Percentiles rank a stretch among this genome's conserved stretches.
phyloP scores from a whole-genome alignment of 2,797 vertebrate species.

The Mastacembelus armatus region DNA sequence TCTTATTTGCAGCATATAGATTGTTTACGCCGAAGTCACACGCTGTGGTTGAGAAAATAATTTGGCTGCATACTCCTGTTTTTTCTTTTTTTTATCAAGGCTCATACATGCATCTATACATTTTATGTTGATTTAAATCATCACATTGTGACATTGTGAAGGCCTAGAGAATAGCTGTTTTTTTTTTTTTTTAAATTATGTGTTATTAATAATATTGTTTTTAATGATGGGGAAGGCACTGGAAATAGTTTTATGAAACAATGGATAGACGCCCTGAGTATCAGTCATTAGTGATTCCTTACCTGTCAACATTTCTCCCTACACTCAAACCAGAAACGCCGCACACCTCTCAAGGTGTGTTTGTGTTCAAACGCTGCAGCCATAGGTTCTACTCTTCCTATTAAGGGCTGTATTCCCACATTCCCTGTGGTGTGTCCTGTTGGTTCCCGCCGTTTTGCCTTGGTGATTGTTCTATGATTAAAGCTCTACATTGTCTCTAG shows the following conservation, averaged over 20 bases:
- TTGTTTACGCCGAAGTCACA: conserved; percentile 34
- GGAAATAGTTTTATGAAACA: not conserved
- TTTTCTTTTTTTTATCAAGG: conserved; percentile 23
- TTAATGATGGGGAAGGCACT: conserved; percentile 1
- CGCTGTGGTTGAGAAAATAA: not conserved
- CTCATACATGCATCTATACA: not conserved
- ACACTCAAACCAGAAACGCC: conserved; percentile 56
- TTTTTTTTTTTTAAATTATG: conserved; percentile 8
- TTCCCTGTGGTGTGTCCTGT: conserved; percentile 65
- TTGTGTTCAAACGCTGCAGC: conserved; percentile 67
- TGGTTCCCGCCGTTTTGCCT: conserved; percentile 64
- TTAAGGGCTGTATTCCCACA: conserved; percentile 54
- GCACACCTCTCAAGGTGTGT: conserved; percentile 72
- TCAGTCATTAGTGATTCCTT: conserved; percentile 59
- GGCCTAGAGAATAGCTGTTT: not conserved
- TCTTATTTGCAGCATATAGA: conserved; percentile 27
- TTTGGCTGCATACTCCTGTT: not conserved
- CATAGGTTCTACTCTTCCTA: conserved; percentile 64
- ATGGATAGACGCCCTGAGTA: conserved; percentile 34
- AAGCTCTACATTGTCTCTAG: conserved; percentile 62
- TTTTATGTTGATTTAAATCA: not conserved
- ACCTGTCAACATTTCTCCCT: conserved; percentile 62
- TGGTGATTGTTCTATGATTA: conserved; percentile 74
- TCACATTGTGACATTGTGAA: not conserved
- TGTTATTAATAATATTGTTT: conserved; percentile 5